phyloP scores from a whole-genome alignment of 1,140 invertebrate species.

The Achroia grisella region DNA sequence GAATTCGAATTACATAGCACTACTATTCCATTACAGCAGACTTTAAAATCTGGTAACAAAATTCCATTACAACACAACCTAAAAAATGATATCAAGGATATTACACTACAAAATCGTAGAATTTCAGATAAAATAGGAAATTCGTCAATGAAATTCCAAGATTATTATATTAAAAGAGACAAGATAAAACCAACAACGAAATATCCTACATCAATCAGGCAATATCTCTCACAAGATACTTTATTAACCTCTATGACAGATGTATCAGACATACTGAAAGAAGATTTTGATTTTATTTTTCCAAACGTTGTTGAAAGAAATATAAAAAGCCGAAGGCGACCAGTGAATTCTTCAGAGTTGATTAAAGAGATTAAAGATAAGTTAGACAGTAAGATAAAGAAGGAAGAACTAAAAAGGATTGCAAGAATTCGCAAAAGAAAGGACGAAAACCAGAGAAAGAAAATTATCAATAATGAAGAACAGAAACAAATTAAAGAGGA shows the following conservation, averaged over 20 bases:
- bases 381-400: constrained; percentile 16
- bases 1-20: no score
- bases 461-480: constrained; percentile 5
- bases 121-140: no score
- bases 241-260: constrained; percentile 1
- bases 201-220: background rate
- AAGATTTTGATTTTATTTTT: constrained; percentile 35
- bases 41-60: no score
- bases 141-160: no score
- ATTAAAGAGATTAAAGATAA: constrained; percentile 36
- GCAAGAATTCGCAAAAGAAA: constrained; percentile 5
- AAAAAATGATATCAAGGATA: no score
- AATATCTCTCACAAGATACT: constrained; percentile 5
- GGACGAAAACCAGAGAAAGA: constrained; percentile 3
- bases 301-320: constrained; percentile 16
- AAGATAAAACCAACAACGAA: no score
- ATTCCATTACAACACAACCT: no score
- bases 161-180: no score
- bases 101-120: no score
- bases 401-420: constrained; percentile 15
- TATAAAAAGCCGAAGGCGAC: constrained; percentile 7
- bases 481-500: background rate
- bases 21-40: no score
- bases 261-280: constrained; percentile 2
- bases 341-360: constrained; percentile 39